Evolutionary conservation across 2,113 vertebrate genomes (phyloP).

Genomic region (Amblyornis subalaris): DNA sequence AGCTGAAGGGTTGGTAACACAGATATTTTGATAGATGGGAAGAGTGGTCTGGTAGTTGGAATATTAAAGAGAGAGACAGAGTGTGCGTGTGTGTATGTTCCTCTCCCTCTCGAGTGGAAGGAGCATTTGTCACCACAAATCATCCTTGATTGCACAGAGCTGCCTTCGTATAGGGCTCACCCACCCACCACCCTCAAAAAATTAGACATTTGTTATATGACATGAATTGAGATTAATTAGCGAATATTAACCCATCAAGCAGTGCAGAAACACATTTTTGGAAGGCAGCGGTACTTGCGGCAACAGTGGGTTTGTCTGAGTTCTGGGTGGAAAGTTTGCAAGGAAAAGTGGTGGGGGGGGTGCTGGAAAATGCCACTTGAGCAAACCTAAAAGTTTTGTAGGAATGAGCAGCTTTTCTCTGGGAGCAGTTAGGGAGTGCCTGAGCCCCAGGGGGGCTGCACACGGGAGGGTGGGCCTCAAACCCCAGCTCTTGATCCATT

Average conservation of each 20-base stretch:
- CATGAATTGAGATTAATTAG: constrained; percentile 81
- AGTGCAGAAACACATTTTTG: constrained; percentile 55
- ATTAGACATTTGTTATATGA: constrained; percentile 80
- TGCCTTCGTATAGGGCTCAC: constrained; percentile 71
- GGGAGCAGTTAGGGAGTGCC: not conserved
- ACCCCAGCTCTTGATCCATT: fast-evolving
- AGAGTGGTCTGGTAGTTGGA: constrained; percentile 40
- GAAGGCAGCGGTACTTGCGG: constrained; percentile 24
- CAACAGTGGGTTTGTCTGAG: constrained; percentile 5
- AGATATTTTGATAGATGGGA: constrained; percentile 53
- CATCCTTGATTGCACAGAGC: constrained; percentile 73
- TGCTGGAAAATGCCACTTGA: not conserved
- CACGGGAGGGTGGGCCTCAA: not conserved
- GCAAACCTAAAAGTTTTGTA: not conserved
- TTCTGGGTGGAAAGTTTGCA: constrained; percentile 45
- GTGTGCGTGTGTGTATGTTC: constrained; percentile 57
- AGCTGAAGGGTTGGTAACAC: constrained; percentile 37
- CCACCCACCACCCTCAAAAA: constrained; percentile 74
- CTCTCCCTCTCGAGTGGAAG: constrained; percentile 61
- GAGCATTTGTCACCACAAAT: constrained; percentile 80
- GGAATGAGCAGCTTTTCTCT: not conserved
- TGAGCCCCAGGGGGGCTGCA: not conserved
- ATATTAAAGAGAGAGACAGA: constrained; percentile 61
- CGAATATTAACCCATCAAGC: constrained; percentile 76
- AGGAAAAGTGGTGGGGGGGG: not conserved